Evolutionary conservation across 1,140 invertebrate species (phyloP).

Genomic region (Tetramorium parvispinum): DNA sequence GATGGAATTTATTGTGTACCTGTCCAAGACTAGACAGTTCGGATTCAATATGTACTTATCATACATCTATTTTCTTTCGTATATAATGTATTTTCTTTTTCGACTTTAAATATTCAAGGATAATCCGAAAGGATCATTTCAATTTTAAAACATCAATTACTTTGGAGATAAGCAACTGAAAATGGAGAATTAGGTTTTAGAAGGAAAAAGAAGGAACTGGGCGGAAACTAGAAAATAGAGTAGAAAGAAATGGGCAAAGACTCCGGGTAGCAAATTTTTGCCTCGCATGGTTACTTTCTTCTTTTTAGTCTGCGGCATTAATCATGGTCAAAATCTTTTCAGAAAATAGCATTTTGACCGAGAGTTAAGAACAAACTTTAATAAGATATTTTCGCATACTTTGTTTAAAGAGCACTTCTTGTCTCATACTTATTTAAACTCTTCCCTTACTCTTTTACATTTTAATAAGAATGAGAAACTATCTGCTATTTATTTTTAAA

Average conservation of each 20-base stretch:
- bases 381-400: constrained; percentile 23
- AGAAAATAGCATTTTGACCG: constrained; percentile 9
- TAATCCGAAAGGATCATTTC: not conserved
- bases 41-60: constrained; percentile 35
- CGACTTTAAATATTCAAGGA: not conserved
- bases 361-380: constrained; percentile 36
- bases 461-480: constrained; percentile 15
- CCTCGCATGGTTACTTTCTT: constrained; percentile 10
- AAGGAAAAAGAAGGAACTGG: not conserved
- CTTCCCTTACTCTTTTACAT: constrained; percentile 6
- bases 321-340: constrained; percentile 43
- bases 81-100: not conserved
- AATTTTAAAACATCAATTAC: constrained; percentile 4
- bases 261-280: constrained; percentile 31
- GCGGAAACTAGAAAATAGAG: not conserved
- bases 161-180: constrained; percentile 14
- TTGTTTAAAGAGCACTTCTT: constrained; percentile 9
- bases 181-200: constrained; percentile 13
- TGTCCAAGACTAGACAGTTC: not conserved
- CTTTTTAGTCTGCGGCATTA: constrained; percentile 8
- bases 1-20: constrained; percentile 62
- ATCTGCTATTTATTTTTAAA: not conserved
- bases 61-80: constrained; percentile 31
- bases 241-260: not conserved
- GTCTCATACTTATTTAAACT: not conserved